Conservation (phyloP, 2,888 invertebrate species). For the Saturnia pavonia region DNA sequence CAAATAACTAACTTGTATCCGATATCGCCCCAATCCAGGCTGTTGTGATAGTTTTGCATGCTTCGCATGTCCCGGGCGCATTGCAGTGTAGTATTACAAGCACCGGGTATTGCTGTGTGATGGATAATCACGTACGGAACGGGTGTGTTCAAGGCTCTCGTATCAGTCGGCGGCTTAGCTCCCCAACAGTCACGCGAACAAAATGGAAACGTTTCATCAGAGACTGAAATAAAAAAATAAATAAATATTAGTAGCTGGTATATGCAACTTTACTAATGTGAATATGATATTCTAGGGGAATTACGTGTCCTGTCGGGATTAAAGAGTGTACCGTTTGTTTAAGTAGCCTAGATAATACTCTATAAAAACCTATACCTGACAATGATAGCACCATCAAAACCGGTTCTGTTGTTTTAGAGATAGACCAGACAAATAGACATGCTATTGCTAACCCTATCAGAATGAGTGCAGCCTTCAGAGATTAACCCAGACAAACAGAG, state of each 20-base stretch:
- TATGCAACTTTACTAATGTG: no score
- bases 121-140: conserved; percentile 87
- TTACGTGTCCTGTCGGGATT: no score
- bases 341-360: no score
- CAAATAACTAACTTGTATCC: conserved; percentile 77
- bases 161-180: conserved; percentile 72
- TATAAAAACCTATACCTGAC: no score
- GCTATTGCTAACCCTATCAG: no score
- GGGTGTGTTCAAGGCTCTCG: conserved; percentile 76
- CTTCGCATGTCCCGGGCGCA: conserved; percentile 83
- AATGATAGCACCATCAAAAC: no score
- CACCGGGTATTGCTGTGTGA: conserved; percentile 85
- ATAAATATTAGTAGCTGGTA: neutral
- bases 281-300: no score
- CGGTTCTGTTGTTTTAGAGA: no score
- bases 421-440: no score
- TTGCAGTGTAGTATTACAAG: conserved; percentile 77
- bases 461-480: no score
- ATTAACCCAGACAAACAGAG: no score
- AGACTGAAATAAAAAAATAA: conserved; percentile 25
- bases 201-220: conserved; percentile 34
- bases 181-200: conserved; percentile 81
- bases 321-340: no score
- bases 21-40: conserved; percentile 85
- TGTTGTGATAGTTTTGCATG: conserved; percentile 85